These are phyloP conservation scores for Gallinago undulata DNA, from an alignment of 2,113 vertebrate species.

Conservation along the genomic window DNA sequence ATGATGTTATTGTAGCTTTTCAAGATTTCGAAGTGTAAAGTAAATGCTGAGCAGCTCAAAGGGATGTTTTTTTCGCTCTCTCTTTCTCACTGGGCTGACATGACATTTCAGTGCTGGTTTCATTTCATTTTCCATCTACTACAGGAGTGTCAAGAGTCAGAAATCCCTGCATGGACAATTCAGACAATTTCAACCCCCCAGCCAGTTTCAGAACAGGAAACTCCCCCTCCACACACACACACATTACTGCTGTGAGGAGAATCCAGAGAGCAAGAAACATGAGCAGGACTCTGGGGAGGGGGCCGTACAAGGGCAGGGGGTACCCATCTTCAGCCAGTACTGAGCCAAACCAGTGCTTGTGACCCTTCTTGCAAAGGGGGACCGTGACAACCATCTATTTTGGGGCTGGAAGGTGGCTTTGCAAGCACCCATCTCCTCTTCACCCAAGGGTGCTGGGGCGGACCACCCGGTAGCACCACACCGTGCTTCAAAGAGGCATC, in stretches of 20 bases:
- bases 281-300: not conserved
- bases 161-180: not conserved
- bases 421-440: not conserved
- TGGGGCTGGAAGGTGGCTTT: rapidly evolving
- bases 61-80: not conserved
- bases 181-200: not conserved
- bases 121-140: not conserved
- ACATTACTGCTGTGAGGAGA: not conserved
- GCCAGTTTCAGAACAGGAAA: not conserved
- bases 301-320: no score
- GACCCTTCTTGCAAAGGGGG: not conserved
- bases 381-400: not conserved
- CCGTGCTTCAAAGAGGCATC: not conserved
- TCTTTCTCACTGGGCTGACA: not conserved
- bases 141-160: not conserved
- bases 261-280: not conserved
- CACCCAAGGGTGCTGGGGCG: rapidly evolving
- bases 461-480: not conserved
- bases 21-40: not conserved
- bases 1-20: not conserved
- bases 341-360: rapidly evolving
- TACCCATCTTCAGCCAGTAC: not conserved
- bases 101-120: not conserved
- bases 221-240: not conserved
- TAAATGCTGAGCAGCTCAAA: not conserved